These are phyloP conservation scores for Drosophila incognita DNA, from an alignment of 2,888 invertebrate species.

Conservation along the genomic window DNA sequence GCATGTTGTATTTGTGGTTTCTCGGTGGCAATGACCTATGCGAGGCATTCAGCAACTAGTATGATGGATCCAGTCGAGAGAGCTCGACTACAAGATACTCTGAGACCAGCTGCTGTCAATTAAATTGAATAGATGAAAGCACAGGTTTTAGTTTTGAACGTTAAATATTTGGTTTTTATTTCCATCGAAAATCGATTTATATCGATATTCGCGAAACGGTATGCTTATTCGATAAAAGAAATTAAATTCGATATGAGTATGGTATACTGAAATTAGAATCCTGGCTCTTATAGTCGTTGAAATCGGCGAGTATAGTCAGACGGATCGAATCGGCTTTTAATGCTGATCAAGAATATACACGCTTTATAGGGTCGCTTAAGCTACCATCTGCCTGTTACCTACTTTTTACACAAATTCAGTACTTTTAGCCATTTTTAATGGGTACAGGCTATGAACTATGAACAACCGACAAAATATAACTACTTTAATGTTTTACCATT, in stretches of 20 bases:
- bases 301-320: not conserved
- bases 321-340: not conserved
- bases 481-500: slow-evolving; percentile 20
- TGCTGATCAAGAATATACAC: not conserved
- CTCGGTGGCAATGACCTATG: slow-evolving; percentile 49
- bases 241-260: not conserved
- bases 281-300: not conserved
- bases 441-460: slow-evolving; percentile 27
- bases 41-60: slow-evolving; percentile 7
- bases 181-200: too few relatives aligned
- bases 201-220: not conserved
- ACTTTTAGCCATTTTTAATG: not conserved
- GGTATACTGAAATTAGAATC: not conserved
- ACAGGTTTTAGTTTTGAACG: not conserved
- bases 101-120: not conserved
- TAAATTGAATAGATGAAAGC: not conserved
- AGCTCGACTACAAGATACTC: not conserved
- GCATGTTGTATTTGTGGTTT: slow-evolving; percentile 20
- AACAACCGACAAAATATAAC: slow-evolving; percentile 55
- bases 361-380: not conserved
- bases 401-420: not conserved
- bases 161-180: not conserved
- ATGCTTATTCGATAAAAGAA: not conserved
- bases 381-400: not conserved
- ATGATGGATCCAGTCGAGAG: not conserved